A percentile compares a stretch with the other conserved stretches of the same genome.
These are phyloP conservation scores for Tubiluchus corallicola DNA, from an alignment of 2,888 invertebrate genomes.

Conservation along the genomic window DNA sequence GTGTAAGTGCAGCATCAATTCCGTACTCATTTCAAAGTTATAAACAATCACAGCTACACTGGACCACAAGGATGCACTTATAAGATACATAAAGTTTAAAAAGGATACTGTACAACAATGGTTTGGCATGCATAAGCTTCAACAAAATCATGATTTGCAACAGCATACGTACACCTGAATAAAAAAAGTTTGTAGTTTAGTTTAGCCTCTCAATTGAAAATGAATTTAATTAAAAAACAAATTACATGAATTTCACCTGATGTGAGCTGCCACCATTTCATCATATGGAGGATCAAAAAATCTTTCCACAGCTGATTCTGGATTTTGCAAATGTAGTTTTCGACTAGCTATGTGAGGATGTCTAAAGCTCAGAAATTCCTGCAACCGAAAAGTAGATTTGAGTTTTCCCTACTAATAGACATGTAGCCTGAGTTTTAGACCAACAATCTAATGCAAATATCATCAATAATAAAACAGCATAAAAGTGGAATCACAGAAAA, in stretches of 20 bases:
- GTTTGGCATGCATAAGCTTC: conserved; percentile 59
- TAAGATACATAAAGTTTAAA: background rate
- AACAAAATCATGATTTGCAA: conserved; percentile 33
- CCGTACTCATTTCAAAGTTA: too few relatives aligned
- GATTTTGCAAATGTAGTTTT: conserved; percentile 43
- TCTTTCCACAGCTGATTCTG: conserved; percentile 48
- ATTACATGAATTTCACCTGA: conserved; percentile 37
- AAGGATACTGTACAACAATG: conserved; percentile 44
- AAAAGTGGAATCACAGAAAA: too few relatives aligned
- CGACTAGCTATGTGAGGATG: conserved; percentile 50
- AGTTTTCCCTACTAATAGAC: too few relatives aligned
- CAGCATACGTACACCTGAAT: conserved; percentile 35
- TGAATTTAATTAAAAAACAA: background rate
- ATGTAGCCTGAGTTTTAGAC: too few relatives aligned
- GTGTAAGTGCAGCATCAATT: too few relatives aligned
- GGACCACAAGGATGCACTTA: too few relatives aligned
- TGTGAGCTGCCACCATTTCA: conserved; percentile 51
- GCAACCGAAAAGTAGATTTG: conserved; percentile 11
- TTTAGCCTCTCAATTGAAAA: background rate
- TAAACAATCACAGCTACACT: too few relatives aligned
- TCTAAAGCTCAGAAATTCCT: conserved; percentile 30
- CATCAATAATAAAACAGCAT: too few relatives aligned
- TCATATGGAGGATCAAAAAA: conserved; percentile 51
- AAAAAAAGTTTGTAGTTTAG: conserved; percentile 6
- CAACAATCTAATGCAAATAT: too few relatives aligned